Percentiles rank a stretch among this genome's conserved stretches.
Conservation (phyloP, 2,113 vertebrate species). For the Nannospalax galili region DNA sequence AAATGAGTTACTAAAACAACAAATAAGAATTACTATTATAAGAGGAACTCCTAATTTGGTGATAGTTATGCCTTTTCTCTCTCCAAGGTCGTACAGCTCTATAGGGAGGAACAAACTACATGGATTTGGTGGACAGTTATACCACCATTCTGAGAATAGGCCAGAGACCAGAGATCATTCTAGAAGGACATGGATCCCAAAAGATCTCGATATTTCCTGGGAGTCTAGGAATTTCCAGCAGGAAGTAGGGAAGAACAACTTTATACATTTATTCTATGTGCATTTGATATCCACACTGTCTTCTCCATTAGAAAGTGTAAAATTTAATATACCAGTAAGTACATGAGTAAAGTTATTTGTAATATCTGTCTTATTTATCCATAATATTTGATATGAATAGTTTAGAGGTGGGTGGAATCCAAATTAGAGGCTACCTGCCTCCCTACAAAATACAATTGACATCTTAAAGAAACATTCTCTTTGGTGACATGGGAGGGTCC, state of each 20-base stretch:
- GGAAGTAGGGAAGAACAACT: neutral
- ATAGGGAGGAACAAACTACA: neutral
- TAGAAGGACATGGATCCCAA: neutral
- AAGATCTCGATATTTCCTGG: neutral
- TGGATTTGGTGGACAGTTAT: too few relatives aligned
- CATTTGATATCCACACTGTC: neutral
- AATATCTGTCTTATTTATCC: neutral
- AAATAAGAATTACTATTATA: neutral
- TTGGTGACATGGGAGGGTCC: neutral
- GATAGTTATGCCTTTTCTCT: neutral
- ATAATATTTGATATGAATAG: neutral
- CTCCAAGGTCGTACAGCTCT: neutral
- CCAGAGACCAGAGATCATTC: neutral
- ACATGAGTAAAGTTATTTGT: neutral
- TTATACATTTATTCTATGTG: neutral
- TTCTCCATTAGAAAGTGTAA: slow-evolving; percentile 22
- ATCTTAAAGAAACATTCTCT: neutral
- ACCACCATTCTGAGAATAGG: too few relatives aligned
- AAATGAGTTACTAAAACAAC: too few relatives aligned
- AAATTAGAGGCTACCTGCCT: neutral
- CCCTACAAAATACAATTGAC: neutral
- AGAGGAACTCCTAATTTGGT: neutral
- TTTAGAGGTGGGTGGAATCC: neutral
- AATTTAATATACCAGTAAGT: neutral
- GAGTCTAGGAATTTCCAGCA: neutral